Conservation (phyloP, 2,888 invertebrate genomes). For the Drosophila paramelanica region DNA sequence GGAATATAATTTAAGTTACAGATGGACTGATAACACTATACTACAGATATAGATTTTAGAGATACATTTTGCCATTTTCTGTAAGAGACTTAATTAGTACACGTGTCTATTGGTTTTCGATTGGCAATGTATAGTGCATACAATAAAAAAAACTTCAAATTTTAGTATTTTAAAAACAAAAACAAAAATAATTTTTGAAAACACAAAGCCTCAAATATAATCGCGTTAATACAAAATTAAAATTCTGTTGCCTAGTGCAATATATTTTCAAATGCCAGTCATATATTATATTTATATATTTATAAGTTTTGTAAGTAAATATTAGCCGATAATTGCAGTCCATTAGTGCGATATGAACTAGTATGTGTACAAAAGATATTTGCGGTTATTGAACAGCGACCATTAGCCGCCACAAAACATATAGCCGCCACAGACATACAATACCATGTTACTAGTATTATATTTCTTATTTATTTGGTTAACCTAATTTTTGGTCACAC, state of each 20-base stretch:
- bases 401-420: constrained; percentile 19
- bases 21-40: too few species aligned
- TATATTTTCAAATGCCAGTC: constrained; percentile 33
- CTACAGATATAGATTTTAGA: too few species aligned
- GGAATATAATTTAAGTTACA: too few species aligned
- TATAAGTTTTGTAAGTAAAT: constrained; percentile 12
- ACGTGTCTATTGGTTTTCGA: too few species aligned
- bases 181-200: too few species aligned
- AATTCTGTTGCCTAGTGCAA: background rate
- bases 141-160: too few species aligned
- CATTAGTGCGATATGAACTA: constrained; percentile 39
- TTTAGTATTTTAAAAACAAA: too few species aligned
- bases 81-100: too few species aligned
- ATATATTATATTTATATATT: constrained; percentile 18
- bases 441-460: constrained; percentile 32
- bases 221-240: too few species aligned
- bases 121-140: too few species aligned
- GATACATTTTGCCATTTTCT: too few species aligned
- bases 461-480: constrained; percentile 58
- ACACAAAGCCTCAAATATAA: too few species aligned
- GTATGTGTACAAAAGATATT: constrained; percentile 13
- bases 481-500: constrained; percentile 48
- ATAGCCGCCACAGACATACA: constrained; percentile 11
- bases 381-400: constrained; percentile 27
- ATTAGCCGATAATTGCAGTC: constrained; percentile 28